Base-by-base conservation (phyloP, 2,888 invertebrate genomes). In the Metellina segmentata region DNA sequence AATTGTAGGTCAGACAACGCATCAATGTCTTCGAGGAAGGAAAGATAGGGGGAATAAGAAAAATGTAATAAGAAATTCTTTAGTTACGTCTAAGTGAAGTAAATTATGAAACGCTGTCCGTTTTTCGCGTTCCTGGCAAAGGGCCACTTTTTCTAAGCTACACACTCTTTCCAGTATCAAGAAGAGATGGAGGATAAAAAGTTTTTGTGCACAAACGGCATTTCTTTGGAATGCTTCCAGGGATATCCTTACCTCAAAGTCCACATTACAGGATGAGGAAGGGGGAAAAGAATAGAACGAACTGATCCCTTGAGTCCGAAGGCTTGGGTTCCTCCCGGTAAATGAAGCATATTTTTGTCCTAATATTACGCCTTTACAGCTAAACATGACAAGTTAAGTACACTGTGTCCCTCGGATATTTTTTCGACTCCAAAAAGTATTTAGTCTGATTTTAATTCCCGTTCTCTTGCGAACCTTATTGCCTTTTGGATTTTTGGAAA, bases 211-310 rank as follows among this genome's bases (percentile, higher is more conserved):
- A 77, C 78, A 86, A 87, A 72, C 72, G 48, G 77, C 89, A 89
- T 82, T 89, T 89, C 81, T 71, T 82, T 89, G 89, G 89, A 88
- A 69, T 48, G 9, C 51, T 77, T 83, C 82, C 89, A 82, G 53
- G 77, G 77, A 77, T 77, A 82, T 77, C 51, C 82, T 89, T 77
- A 89, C 89, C 89, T 89, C 81, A 89, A 89, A 89, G 82, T 82
- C 77, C 89, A 75, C 89, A 89, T 89, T 82, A 69, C 16, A 82
- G 70, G 77, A 79, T 20, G 51, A 69, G 69, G 34, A 34, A 34
- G 34, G 51, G 48, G 69, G 75, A 16, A 81, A 70, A 88, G 75
- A 9, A 79, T 75, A 72, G 51, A 72, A 20, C 11, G 13, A 19
- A 19, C 52, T 51, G 7, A n/a, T 71, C 16, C 70, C 19, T 51